Percentiles rank a stretch among this genome's conserved stretches.
These are phyloP conservation scores for Cactoblastis cactorum DNA, from an alignment of 2,888 invertebrate genomes.

Conservation along the genomic window DNA sequence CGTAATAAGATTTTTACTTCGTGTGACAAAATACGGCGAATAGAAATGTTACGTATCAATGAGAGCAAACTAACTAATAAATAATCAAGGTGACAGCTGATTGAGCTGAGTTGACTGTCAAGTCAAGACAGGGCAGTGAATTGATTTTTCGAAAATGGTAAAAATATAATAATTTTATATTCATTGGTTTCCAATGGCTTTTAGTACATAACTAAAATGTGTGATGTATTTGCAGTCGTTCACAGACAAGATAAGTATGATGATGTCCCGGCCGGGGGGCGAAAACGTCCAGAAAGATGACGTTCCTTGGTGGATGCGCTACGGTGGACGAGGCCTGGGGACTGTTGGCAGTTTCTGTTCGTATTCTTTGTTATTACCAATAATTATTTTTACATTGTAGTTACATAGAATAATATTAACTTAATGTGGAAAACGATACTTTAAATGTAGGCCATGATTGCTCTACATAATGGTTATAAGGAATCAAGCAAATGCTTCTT, in stretches of 20 bases:
- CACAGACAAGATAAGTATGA: conserved; percentile 87
- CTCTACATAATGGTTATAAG: not conserved
- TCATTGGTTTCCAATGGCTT: conserved; percentile 17
- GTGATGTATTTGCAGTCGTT: conserved; percentile 81
- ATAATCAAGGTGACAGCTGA: conserved; percentile 50
- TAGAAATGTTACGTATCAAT: not conserved
- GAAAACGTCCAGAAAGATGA: conserved; percentile 89
- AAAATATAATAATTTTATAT: conserved; percentile 42
- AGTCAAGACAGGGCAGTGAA: conserved; percentile 61
- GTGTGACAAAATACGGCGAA: not conserved
- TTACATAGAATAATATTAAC: too few species aligned
- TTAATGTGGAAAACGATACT: too few species aligned
- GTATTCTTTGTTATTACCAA: conserved; percentile 56
- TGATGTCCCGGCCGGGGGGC: conserved; percentile 90
- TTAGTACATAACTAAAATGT: conserved; percentile 32
- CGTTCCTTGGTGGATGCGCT: conserved; percentile 94
- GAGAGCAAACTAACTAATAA: conserved; percentile 18
- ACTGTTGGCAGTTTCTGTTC: conserved; percentile 91
- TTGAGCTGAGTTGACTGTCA: conserved; percentile 37
- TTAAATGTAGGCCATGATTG: not conserved
- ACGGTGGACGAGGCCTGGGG: conserved; percentile 89
- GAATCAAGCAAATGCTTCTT: too few species aligned
- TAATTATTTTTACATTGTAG: too few species aligned
- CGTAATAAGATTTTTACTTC: not conserved
- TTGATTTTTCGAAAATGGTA: conserved; percentile 77